Base-by-base conservation (phyloP, 2,113 vertebrate genomes). In the Gymnarchus niloticus region DNA sequence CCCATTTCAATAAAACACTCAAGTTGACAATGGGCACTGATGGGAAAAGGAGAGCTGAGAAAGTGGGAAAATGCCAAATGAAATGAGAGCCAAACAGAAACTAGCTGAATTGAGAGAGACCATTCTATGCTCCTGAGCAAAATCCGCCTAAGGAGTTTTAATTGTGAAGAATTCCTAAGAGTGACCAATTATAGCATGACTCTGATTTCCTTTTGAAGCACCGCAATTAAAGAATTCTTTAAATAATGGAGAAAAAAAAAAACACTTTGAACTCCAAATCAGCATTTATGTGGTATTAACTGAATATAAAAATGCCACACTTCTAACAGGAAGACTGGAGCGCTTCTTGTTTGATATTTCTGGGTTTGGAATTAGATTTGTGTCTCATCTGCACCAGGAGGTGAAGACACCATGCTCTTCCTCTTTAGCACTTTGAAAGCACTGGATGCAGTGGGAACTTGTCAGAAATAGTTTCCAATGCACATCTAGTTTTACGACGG, bases 141-240 rank as follows among this genome's bases (percentile, higher is more conserved):
- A 89, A 82, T 91, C 90, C 81, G 87, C 88, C 83, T 23, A 88
- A 92, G 87, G 87, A 87, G 89, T 88, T 92, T 88, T 56, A n/a
- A n/a, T 91, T 89, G 91, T 90, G 87, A 90, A 90, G 90, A 89
- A 90, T 88, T 85, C 46, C 0, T 49, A 88, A 88, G 87, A 57
- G 81, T 91, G 91, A 92, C 91, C 89, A 91, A 91, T 92, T 87
- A 87, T 85, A 51, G 59, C 83, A 57, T 87, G 86, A 86, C 89
- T 91, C 88, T 83, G 89, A 91, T 91, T 90, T 89, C 90, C 88
- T 88, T 84, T 87, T 86, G 78, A 56, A 89, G 85, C 85, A 90
- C 69, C 59, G 88, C 89, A 92, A 91, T 91, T 92, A 92, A 88
- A 91, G 76, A 88, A 48, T 21, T 87, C 88, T 91, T 90, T 92